Percentiles rank a stretch among this genome's conserved stretches.
These are phyloP conservation scores for Sitta europaea DNA, from an alignment of 2,113 vertebrate genomes.

Conservation along the genomic window DNA sequence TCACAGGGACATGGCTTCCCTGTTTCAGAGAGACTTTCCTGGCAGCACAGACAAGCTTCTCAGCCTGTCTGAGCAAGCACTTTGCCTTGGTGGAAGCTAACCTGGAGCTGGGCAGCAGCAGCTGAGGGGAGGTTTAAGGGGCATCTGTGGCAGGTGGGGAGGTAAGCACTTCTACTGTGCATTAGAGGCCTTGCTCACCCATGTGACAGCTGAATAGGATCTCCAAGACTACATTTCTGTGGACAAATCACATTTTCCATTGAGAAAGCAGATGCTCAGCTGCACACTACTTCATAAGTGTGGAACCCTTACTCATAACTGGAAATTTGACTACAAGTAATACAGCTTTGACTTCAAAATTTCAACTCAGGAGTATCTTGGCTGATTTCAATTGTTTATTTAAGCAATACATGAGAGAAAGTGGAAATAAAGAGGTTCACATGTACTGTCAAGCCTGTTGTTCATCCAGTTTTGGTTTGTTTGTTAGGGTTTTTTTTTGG, in stretches of 20 bases:
- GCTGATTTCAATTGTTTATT: not conserved
- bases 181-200: not conserved
- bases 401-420: not conserved
- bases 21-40: not conserved
- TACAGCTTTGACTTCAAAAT: not conserved
- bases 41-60: accelerated
- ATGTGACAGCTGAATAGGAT: not conserved
- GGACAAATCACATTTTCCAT: not conserved
- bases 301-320: not conserved
- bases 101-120: not conserved
- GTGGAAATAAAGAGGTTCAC: not conserved
- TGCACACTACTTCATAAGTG: not conserved
- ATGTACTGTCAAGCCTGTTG: not conserved
- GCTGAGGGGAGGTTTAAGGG: not conserved
- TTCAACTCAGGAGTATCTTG: not conserved
- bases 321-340: not conserved
- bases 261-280: not conserved
- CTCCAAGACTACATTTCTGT: not conserved
- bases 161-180: not conserved
- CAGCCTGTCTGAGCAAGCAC: not conserved
- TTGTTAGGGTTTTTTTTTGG: no score
- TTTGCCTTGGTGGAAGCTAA: not conserved
- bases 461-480: not conserved
- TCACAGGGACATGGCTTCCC: not conserved
- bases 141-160: not conserved